Evolutionary conservation across 2,888 invertebrate genomes (phyloP).

Genomic region (Eurytoma adleriae): DNA sequence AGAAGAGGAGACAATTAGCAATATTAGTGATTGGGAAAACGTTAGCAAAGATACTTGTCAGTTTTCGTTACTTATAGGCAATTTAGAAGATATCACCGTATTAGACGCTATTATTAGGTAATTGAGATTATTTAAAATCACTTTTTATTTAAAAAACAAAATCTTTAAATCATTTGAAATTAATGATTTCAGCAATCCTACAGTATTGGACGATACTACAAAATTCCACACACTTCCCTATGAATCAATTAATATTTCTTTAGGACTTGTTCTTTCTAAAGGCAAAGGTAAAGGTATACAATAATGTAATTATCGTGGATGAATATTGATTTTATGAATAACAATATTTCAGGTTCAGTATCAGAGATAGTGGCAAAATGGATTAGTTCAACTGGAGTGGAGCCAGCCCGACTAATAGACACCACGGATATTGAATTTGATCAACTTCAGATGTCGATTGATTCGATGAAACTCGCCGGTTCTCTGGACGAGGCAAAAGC

Average conservation of each 20-base stretch:
- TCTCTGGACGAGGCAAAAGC: slow-evolving; percentile 65
- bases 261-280: slow-evolving; percentile 72
- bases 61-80: slow-evolving; percentile 91
- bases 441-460: slow-evolving; percentile 61
- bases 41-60: slow-evolving; percentile 90
- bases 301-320: not conserved
- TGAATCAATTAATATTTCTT: slow-evolving; percentile 69
- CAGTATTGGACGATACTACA: slow-evolving; percentile 65
- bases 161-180: slow-evolving; percentile 4
- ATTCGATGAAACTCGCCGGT: slow-evolving; percentile 61
- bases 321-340: slow-evolving; percentile 3
- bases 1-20: slow-evolving; percentile 77
- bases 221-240: slow-evolving; percentile 68
- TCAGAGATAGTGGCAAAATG: slow-evolving; percentile 93
- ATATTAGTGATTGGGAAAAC: slow-evolving; percentile 83
- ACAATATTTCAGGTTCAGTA: slow-evolving; percentile 82
- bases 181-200: slow-evolving; percentile 64
- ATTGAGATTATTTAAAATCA: slow-evolving; percentile 27
- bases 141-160: slow-evolving; percentile 14
- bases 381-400: slow-evolving; percentile 85
- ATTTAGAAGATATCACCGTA: slow-evolving; percentile 91
- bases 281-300: slow-evolving; percentile 70
- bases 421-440: slow-evolving; percentile 72
- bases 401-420: slow-evolving; percentile 78
- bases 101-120: slow-evolving; percentile 83